phyloP scores from a whole-genome alignment of 1,140 invertebrate species.

The Patella vulgata region DNA sequence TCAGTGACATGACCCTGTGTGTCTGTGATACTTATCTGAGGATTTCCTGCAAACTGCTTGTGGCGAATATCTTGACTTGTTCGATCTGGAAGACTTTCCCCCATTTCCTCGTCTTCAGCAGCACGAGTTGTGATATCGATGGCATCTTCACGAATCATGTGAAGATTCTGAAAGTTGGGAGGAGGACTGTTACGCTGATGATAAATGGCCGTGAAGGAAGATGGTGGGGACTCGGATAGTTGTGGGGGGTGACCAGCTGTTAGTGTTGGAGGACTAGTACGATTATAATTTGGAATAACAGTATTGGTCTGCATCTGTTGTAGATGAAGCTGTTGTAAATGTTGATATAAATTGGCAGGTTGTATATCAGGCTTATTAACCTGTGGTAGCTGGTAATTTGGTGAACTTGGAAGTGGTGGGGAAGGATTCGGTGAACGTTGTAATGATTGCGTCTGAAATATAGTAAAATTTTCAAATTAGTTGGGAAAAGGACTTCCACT shows the following conservation, averaged over 20 bases:
- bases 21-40: conserved; percentile 91
- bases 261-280: too few species aligned
- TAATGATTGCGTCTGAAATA: conserved; percentile 28
- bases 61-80: conserved; percentile 15
- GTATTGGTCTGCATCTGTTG: conserved; percentile 57
- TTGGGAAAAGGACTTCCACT: too few species aligned
- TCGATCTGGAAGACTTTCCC: conserved; percentile 24
- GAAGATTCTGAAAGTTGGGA: conserved; percentile 74
- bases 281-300: neutral
- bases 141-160: conserved; percentile 83
- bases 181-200: conserved; percentile 56
- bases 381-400: conserved; percentile 57
- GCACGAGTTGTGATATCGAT: conserved; percentile 38
- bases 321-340: conserved; percentile 68
- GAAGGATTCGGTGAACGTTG: conserved; percentile 48
- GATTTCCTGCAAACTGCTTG: conserved; percentile 64
- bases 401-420: conserved; percentile 52
- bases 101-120: conserved; percentile 31
- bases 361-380: conserved; percentile 24
- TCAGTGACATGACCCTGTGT: conserved; percentile 75
- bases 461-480: neutral
- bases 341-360: conserved; percentile 58
- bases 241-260: too few species aligned
- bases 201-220: conserved; percentile 15
- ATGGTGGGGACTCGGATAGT: conserved; percentile 1